phyloP scores from a whole-genome alignment of 23 tunicate genomes.

The Trididemnum miniatum region DNA sequence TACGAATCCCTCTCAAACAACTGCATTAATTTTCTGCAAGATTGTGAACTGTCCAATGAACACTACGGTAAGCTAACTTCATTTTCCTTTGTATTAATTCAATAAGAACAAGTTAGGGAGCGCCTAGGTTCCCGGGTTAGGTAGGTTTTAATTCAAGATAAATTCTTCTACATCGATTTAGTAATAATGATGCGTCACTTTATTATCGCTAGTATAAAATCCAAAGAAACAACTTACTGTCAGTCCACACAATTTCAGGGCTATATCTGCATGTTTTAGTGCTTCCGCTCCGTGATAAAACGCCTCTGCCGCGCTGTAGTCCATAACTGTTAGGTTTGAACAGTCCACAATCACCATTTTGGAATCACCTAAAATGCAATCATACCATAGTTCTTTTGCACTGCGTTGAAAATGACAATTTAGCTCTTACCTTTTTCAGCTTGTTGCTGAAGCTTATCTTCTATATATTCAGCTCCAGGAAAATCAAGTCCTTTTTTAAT shows the following conservation, averaged over 20 bases:
- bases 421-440: conserved; percentile 53
- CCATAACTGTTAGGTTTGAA: conserved; percentile 30
- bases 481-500: conserved; percentile 64
- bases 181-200: too few species aligned
- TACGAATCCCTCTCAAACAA: too few species aligned
- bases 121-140: too few species aligned
- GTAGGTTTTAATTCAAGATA: too few species aligned
- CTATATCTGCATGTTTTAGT: conserved; percentile 30
- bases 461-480: conserved; percentile 76
- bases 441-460: conserved; percentile 49
- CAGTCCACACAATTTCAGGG: conserved; percentile 47
- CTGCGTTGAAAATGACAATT: not conserved
- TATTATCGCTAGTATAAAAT: too few species aligned
- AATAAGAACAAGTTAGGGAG: too few species aligned
- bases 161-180: too few species aligned
- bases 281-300: conserved; percentile 62
- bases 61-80: too few species aligned
- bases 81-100: too few species aligned
- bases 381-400: not conserved
- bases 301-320: conserved; percentile 73
- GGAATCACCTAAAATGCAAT: conserved; percentile 40
- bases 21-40: not conserved
- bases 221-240: conserved; percentile 47
- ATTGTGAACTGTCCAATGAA: too few species aligned
- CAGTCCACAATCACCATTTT: conserved; percentile 61